Conservation (phyloP, 1,140 invertebrate species). For the Camponotus pennsylvanicus region DNA sequence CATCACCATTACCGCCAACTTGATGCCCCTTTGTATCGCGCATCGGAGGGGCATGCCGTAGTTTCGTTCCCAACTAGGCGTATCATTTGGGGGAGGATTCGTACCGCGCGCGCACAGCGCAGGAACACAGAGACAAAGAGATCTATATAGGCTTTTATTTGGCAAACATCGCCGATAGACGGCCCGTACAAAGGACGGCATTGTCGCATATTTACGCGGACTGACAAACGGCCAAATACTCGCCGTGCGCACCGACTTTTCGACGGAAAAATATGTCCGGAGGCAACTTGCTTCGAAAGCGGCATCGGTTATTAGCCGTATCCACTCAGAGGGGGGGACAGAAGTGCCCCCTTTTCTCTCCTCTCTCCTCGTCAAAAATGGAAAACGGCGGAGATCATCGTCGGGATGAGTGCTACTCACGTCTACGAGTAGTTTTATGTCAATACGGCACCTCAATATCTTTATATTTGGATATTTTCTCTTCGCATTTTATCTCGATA, state of each 20-base stretch:
- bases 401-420: background rate
- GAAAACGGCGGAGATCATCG: background rate
- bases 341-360: background rate
- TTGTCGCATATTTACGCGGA: conserved; percentile 76
- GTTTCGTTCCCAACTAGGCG: conserved; percentile 78
- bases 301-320: conserved; percentile 52
- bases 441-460: background rate
- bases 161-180: conserved; percentile 76
- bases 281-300: conserved; percentile 22
- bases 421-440: conserved; percentile 15
- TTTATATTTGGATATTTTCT: conserved; percentile 5
- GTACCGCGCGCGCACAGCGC: conserved; percentile 48
- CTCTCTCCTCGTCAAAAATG: background rate
- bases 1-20: conserved; percentile 74
- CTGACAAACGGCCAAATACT: conserved; percentile 76
- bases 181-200: conserved; percentile 73
- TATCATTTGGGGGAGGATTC: conserved; percentile 71
- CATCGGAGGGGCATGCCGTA: conserved; percentile 69
- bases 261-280: conserved; percentile 60
- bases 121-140: conserved; percentile 75
- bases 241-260: conserved; percentile 60
- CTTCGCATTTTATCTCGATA: background rate
- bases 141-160: conserved; percentile 77
- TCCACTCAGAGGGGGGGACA: background rate
- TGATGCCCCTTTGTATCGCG: conserved; percentile 72